Evolutionary conservation across 2,113 vertebrate genomes (phyloP), one percentile per base, ranked within the genome.

Genomic region (Platysternon megacephalum): DNA sequence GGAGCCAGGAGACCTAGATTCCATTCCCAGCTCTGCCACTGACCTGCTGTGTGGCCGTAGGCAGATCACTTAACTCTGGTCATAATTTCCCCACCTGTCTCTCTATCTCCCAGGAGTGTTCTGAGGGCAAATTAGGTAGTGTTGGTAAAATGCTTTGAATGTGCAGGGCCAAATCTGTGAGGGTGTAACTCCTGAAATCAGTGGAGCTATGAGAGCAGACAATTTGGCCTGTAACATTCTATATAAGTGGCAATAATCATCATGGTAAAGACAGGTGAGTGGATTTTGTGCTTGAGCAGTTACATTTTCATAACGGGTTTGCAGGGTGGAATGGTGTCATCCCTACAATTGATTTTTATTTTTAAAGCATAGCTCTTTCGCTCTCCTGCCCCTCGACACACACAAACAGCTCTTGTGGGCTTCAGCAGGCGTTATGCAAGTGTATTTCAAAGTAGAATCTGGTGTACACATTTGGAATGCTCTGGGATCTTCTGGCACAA

Each of bases 351-450:
- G 4, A 13, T 5, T 82, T 32, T 51, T 48, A 61, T 61, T 61
- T 61, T 14, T 29, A 58, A 58, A 35, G 32, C 35, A 2, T 78
- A 79, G 29, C 22, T 10, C 29, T 68, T 51, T 51, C n/a, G 8
- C 29, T 9, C 9, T 2, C 12, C 29, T 5, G 10, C 4, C 51
- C 29, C 49, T 16, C 0, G 0, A 2, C 1, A 55, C 42, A 78
- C 35, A 6, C 39, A 49, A 48, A n/a, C 39, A 53, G 21, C 0
- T 14, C 0, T 2, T 68, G 19, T 5, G 14, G 42, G 0, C 35
- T 8, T 52, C 51, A 17, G 28, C n/a, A 68, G 53, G 78, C 4
- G 9, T 2, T 12, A 22, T 1, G 0, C 1, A 13, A 35, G 16
- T n/a, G 17, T 17, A 19, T 49, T 44, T 78, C 82, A 55, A 61